These are phyloP conservation scores for Cryptoprocta ferox DNA, from an alignment of 2,797 vertebrate species.

Conservation along the genomic window DNA sequence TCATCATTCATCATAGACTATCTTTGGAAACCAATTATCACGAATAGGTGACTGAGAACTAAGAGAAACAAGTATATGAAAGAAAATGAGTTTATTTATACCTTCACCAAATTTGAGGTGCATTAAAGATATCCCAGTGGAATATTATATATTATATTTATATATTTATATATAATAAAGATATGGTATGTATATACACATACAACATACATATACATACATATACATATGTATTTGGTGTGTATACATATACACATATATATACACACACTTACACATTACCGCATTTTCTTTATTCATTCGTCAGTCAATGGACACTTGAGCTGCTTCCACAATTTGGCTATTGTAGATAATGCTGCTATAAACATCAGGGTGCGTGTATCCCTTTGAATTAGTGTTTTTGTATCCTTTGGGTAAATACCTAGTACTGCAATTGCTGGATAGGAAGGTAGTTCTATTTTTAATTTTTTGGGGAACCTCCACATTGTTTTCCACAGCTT, in stretches of 20 bases:
- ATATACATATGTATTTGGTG: too few species aligned
- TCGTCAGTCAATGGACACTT: too few species aligned
- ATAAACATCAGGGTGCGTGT: background rate
- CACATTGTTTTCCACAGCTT: background rate
- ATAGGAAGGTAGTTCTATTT: too few species aligned
- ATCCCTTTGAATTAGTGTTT: background rate
- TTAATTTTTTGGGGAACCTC: background rate
- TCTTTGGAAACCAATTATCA: background rate
- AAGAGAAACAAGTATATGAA: background rate
- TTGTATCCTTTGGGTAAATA: background rate
- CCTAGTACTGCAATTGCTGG: too few species aligned
- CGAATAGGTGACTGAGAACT: background rate
- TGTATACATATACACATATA: too few species aligned
- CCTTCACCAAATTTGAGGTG: background rate
- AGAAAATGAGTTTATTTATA: constrained; percentile 1
- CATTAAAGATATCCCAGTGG: background rate
- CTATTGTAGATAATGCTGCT: background rate
- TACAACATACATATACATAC: too few species aligned
- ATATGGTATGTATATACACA: too few species aligned
- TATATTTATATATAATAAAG: too few species aligned
- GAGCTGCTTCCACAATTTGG: background rate
- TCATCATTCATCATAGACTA: background rate
- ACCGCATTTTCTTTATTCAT: too few species aligned
- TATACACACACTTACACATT: too few species aligned
- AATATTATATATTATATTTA: too few species aligned